Percentiles rank a stretch among this genome's conserved stretches.
Evolutionary conservation across 1,140 invertebrate genomes (phyloP).

Genomic region (Hermetia illucens): DNA sequence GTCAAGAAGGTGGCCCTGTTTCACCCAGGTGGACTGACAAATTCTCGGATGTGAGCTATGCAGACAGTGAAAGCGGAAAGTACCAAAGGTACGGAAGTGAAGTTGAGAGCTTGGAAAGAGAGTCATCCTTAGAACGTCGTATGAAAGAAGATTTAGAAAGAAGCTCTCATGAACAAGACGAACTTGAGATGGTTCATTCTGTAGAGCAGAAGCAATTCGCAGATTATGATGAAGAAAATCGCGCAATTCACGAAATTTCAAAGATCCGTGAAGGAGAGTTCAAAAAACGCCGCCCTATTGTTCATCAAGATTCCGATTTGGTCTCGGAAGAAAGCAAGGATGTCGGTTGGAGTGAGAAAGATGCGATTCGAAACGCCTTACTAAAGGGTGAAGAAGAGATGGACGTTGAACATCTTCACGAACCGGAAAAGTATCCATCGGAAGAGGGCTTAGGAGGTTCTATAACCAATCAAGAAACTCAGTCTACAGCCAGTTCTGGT

Average conservation of each 20-base stretch:
- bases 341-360: conserved; percentile 23
- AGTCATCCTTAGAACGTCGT: conserved; percentile 28
- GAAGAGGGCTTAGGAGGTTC: conserved; percentile 4
- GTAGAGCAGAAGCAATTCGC: conserved; percentile 23
- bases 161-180: conserved; percentile 18
- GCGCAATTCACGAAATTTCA: conserved; percentile 28
- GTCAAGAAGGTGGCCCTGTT: conserved; percentile 30
- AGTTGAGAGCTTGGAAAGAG: conserved; percentile 30
- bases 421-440: conserved; percentile 22
- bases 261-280: conserved; percentile 23
- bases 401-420: too few species aligned
- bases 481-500: conserved; percentile 30
- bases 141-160: conserved; percentile 26
- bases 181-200: conserved; percentile 20
- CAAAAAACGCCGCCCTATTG: conserved; percentile 21
- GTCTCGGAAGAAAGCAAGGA: conserved; percentile 28
- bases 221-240: conserved; percentile 29
- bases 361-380: conserved; percentile 24
- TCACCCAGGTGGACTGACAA: conserved; percentile 35
- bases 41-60: conserved; percentile 32
- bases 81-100: conserved; percentile 25
- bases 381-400: conserved; percentile 22
- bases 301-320: conserved; percentile 27
- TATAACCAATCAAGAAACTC: conserved; percentile 17
- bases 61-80: conserved; percentile 28